Evolutionary conservation across 2,797 vertebrate genomes (phyloP).

Genomic region (Urosaurus nigricauda): DNA sequence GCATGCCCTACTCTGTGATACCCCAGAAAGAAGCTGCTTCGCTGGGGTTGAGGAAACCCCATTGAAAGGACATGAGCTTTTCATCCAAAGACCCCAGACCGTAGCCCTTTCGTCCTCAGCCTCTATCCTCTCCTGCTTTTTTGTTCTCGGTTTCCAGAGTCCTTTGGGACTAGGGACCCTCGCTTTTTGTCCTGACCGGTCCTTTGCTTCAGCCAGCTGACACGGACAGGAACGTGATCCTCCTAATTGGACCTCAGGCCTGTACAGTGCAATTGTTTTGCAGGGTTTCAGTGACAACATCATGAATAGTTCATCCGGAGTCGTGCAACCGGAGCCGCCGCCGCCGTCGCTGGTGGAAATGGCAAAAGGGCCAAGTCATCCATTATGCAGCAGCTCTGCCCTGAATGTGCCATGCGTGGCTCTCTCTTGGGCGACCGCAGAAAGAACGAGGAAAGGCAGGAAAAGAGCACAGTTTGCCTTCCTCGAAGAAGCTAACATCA

Average conservation of each 20-base stretch:
- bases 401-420: neutral
- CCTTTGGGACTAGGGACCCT: neutral
- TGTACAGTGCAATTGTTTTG: conserved; percentile 24
- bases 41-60: neutral
- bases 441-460: neutral
- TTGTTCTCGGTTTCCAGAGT: neutral
- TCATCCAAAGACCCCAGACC: neutral
- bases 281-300: conserved; percentile 46
- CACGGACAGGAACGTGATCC: neutral
- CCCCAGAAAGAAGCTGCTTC: no score
- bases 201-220: conserved; percentile 19
- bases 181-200: neutral
- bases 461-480: neutral
- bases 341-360: conserved; percentile 43
- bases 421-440: neutral
- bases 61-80: neutral
- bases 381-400: conserved; percentile 64
- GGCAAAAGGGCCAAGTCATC: conserved; percentile 31
- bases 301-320: conserved; percentile 72
- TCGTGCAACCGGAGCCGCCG: conserved; percentile 36
- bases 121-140: no score
- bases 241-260: rapidly evolving
- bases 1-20: no score
- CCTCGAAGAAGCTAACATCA: neutral
- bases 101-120: neutral